Evolutionary conservation across 53 echinoderm and acorn worm species (phyloP), one percentile per base, ranked within the genome.

Genomic region (Pentamera pediparva): DNA sequence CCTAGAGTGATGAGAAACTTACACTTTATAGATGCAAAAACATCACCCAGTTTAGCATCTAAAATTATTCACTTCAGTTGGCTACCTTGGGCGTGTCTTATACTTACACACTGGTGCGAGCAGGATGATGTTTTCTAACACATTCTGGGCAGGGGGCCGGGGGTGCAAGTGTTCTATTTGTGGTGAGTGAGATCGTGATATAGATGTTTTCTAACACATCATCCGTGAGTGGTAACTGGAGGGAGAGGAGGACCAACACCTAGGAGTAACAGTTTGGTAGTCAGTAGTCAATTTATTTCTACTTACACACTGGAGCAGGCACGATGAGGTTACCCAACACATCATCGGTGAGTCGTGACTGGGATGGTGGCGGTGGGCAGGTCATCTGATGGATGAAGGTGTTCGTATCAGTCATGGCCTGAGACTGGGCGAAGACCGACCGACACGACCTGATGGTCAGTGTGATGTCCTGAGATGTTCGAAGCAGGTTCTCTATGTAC

Each of bases 381-480:
- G 91, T 95, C 83, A 95, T 70, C 58, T 91, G 88, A 57, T 95
- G 85, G 18, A 95, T 95, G 81, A 87, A 91, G 15, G 75, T 81
- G 58, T 95, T 90, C 50, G 96, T 95, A 43, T 95, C 96, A 85
- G 79, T 40, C 87, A 90, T 85, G 31, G 90, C 90, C 43, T 88
- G 85, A 20, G 87, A 87, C 79, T 95, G 96, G 69, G 87, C 85
- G 38, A 87, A 95, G 69, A 95, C 85, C 12, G 87, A 79, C 18
- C 96, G 85, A 64, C 85, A 88, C 9, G 96, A 91, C n/a, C 96
- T 75, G 22, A 95, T 87, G 10, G 96, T 95, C 83, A 95, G 81
- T 13, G 83, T 95, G 75, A 95, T 60, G 8, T 83, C 59, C 13
- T 85, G 64, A 56, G 70, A 72, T 22, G 78, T 82, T 55, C 79